A percentile compares a stretch with the other conserved stretches of the same genome.
Evolutionary conservation across 2,888 invertebrate species (phyloP).

Genomic region (Leptopilina drosophilae): DNA sequence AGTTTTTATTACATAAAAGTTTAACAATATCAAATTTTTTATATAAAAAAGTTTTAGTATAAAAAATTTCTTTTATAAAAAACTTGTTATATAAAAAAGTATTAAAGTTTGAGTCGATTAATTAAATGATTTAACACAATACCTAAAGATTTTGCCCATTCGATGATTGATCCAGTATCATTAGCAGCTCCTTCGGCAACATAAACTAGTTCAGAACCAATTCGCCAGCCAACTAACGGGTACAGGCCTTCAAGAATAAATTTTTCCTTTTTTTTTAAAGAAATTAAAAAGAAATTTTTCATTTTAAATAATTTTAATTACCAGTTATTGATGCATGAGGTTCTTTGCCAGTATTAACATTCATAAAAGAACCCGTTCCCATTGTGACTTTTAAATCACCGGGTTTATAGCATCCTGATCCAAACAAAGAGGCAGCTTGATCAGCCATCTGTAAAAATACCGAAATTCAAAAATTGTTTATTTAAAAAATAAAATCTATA

Average conservation of each 20-base stretch:
- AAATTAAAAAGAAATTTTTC: too few relatives aligned
- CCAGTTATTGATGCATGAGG: constrained; percentile 90
- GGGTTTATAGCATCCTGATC: constrained; percentile 87
- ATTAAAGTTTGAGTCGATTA: constrained; percentile 2
- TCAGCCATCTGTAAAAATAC: constrained; percentile 84
- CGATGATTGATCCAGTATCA: constrained; percentile 92
- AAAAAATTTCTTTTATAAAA: too few relatives aligned
- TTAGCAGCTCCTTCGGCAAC: constrained; percentile 92
- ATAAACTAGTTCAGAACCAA: constrained; percentile 82
- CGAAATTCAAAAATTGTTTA: neutral
- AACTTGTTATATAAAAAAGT: too few relatives aligned
- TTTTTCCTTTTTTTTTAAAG: neutral
- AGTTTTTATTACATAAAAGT: too few relatives aligned
- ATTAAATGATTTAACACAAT: constrained; percentile 45
- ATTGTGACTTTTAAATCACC: constrained; percentile 92
- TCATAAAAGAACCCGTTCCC: constrained; percentile 94
- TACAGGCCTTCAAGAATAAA: constrained; percentile 82
- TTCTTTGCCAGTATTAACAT: constrained; percentile 86
- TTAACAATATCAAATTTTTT: too few relatives aligned
- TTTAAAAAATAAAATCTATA: too few relatives aligned
- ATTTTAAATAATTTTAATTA: constrained; percentile 61
- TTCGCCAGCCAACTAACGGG: constrained; percentile 93
- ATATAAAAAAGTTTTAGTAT: too few relatives aligned
- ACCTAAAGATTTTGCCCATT: constrained; percentile 89
- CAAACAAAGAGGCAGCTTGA: constrained; percentile 93